Base-by-base conservation (phyloP, 1,140 invertebrate species). In the Drosophila murphyi region DNA sequence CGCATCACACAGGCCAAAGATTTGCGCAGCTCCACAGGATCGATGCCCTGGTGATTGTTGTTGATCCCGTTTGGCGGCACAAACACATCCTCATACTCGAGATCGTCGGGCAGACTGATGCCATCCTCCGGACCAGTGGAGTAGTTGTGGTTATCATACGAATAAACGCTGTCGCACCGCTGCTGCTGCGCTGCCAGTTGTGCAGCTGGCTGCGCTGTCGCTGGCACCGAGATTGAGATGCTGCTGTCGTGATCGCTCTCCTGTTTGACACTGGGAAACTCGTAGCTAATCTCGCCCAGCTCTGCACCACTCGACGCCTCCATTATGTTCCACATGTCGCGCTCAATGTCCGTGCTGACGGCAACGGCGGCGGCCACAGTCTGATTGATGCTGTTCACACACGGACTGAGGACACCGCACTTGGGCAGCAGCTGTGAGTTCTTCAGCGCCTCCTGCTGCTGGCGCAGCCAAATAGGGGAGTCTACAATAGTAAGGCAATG, bases 251-350 rank as follows among this genome's bases (percentile, higher is more conserved):
- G 70, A 50, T 80, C 77, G 37, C 80, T 89, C 10, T 86, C 83
- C 29, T 67, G 64, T 67, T 88, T 87, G 10, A 75, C 81, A 12
- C 48, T 56, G 2, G 87, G 81, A 54, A 91, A 92, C 74, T 90
- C 85, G 4, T 91, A 92, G 77, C 83, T 91, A 3, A 78, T 68
- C 54, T 92, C 90, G 8, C 83, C 90, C 54, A 90, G 29, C 61
- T 92, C 91, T 0, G 91, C 91, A 0, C 85, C 88, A 69, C 91
- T 92, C 1, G 92, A 92, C 2, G 81, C 91, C 80, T 93, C 93
- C 43, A 93, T 70, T 41, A 92, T 92, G 54, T 92, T 92, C 93
- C 93, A 94, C 68, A 93, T 93, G 29, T 92, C 91, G 0, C 91
- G 82, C 50, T 91, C 81, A 39, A 92, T 91, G 37, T 91, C 92